Base-by-base conservation (phyloP, 2,888 invertebrate species). In the Apotomis betuletana region DNA sequence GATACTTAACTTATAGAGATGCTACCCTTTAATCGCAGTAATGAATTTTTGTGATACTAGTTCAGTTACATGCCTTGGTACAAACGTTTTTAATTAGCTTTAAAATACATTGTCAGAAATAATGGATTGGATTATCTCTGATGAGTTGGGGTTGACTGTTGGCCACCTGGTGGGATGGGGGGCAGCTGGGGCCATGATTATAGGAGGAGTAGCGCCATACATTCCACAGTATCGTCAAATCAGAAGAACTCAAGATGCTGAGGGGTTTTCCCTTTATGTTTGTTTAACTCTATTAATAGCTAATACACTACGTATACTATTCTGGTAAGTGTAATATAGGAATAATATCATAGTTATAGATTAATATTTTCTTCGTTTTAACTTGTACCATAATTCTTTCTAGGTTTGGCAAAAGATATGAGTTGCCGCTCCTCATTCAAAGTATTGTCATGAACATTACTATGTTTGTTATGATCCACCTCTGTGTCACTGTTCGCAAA, bases 321-420 rank as follows among this genome's bases (percentile, higher is more conserved):
- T 99, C 94, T 99, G 99, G 99, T 99, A 94, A 94, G 96, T 94
- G 76, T 4, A 80, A 74, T 44, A 68, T 5, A 58, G n/a, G 27
- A 12, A n/a, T 15, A 57, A 13, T 9, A 57, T 27, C 36, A 27
- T 36, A 36, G 6, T 1, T 27, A 6, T 8, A 4, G 5, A 58
- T 5, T 1, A 3, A 10, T 49, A 0, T 12, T 44, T 49, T 62
- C n/a, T 41, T 38, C 69, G 15, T n/a, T 69, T 38, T 36, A 41
- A 55, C 0, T 3, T 63, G 41, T 41, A 41, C n/a, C 74, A 73
- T 76, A 75, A 78, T 75, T 79, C 76, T 74, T 94, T 95, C 58
- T 91, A 99, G 99, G 99, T 99, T 99, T 95, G 99, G 99, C 77
- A 98, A 98, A 92, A 97, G 96, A 78, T 99, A 98, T 94, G 99